Conservation (phyloP, 2,888 invertebrate genomes). For the Conops quadrifasciatus region DNA sequence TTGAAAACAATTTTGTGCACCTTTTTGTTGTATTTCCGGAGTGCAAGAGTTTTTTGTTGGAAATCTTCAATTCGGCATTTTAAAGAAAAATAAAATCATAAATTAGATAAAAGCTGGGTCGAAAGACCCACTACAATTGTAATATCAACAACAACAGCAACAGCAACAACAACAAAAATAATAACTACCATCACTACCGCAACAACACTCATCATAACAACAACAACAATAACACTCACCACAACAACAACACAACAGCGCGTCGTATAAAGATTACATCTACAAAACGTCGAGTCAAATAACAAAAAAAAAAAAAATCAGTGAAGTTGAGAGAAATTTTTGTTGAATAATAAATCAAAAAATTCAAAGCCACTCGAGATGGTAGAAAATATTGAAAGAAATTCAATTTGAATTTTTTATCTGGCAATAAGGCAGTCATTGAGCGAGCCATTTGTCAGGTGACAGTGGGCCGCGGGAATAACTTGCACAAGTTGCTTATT, state of each 20-base stretch:
- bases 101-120: constrained; percentile 22
- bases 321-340: constrained; percentile 26
- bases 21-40: background rate
- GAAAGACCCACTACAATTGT: constrained; percentile 5
- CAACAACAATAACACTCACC: too few species aligned
- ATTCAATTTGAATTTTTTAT: background rate
- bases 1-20: background rate
- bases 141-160: constrained; percentile 9
- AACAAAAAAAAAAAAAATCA: background rate
- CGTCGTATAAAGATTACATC: too few species aligned
- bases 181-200: background rate
- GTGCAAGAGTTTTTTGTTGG: constrained; percentile 17
- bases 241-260: too few species aligned
- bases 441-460: constrained; percentile 18
- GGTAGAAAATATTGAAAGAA: too few species aligned
- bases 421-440: constrained; percentile 16
- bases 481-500: background rate
- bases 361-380: too few species aligned
- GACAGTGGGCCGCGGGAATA: constrained; percentile 20
- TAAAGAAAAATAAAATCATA: constrained; percentile 22
- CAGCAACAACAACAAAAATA: background rate
- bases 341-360: constrained; percentile 33
- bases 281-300: too few species aligned
- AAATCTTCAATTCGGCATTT: constrained; percentile 23
- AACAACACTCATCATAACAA: too few species aligned